phyloP scores from a whole-genome alignment of 2,113 vertebrate genomes.

The Alectura lathami region DNA sequence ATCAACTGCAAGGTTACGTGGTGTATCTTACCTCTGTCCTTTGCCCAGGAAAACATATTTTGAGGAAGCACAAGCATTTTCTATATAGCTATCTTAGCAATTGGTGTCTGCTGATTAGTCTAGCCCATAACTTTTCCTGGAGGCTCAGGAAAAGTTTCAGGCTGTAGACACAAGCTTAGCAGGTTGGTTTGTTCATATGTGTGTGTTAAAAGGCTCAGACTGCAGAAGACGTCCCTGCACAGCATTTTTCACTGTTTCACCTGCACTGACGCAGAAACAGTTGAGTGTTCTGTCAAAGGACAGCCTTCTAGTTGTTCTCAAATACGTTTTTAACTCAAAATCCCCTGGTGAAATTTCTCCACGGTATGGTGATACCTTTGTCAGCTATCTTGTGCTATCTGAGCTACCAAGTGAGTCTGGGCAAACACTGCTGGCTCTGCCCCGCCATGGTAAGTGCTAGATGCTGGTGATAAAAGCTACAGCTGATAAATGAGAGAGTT shows the following conservation, averaged over 20 bases:
- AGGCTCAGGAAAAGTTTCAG: not conserved
- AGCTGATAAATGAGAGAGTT: not conserved
- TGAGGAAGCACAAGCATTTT: slow-evolving; percentile 23
- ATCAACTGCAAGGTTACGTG: slow-evolving; percentile 37
- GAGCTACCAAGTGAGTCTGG: not conserved
- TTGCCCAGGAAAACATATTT: slow-evolving; percentile 20
- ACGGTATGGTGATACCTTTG: not conserved
- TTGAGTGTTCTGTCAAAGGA: not conserved
- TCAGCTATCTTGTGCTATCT: accelerated
- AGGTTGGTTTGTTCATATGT: not conserved
- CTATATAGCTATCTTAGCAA: not conserved
- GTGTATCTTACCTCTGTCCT: not conserved
- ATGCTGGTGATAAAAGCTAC: not conserved
- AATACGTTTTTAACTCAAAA: not conserved
- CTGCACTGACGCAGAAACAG: not conserved
- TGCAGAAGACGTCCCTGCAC: not conserved
- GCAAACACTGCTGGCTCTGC: not conserved
- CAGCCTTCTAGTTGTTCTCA: not conserved
- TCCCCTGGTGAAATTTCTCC: not conserved
- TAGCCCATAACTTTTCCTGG: not conserved
- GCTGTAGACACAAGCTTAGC: not conserved
- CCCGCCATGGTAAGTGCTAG: not conserved
- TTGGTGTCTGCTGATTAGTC: not conserved
- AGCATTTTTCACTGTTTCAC: not conserved
- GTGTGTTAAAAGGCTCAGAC: not conserved